Conservation (phyloP, 2,113 vertebrate species). For the Oreamnos americanus region DNA sequence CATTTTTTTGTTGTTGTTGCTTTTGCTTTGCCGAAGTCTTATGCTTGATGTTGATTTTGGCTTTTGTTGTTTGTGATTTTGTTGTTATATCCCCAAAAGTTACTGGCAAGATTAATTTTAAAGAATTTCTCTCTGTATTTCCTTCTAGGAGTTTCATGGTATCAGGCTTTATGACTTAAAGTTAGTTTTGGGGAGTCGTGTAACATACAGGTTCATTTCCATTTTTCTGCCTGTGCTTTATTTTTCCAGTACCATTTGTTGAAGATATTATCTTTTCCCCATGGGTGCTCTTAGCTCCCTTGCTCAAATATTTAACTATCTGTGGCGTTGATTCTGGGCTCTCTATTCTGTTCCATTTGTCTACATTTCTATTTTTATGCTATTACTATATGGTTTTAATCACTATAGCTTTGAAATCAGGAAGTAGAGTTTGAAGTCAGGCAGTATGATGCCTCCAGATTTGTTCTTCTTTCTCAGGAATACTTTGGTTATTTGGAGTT, state of each 20-base stretch:
- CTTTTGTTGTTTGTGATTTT: background rate
- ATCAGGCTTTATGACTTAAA: background rate
- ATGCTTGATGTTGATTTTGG: background rate
- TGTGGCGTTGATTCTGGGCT: background rate
- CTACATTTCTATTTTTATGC: background rate
- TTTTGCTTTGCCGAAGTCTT: background rate
- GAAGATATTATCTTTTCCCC: background rate
- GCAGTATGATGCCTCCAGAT: background rate
- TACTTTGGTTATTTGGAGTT: background rate
- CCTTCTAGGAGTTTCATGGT: background rate
- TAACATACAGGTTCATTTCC: background rate
- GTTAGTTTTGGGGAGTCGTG: background rate
- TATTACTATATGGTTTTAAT: background rate
- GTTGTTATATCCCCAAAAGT: background rate
- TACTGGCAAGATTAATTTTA: background rate
- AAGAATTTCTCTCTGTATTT: background rate
- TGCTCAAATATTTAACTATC: background rate
- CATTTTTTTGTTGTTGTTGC: background rate
- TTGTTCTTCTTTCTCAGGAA: background rate
- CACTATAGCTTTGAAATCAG: background rate
- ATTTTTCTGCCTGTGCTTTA: background rate
- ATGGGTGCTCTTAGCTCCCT: background rate
- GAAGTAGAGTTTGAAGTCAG: background rate
- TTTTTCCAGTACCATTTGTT: background rate
- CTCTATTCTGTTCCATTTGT: background rate